Evolutionary conservation across 1,140 invertebrate genomes (phyloP).

Genomic region (Megalonaias nervosa): DNA sequence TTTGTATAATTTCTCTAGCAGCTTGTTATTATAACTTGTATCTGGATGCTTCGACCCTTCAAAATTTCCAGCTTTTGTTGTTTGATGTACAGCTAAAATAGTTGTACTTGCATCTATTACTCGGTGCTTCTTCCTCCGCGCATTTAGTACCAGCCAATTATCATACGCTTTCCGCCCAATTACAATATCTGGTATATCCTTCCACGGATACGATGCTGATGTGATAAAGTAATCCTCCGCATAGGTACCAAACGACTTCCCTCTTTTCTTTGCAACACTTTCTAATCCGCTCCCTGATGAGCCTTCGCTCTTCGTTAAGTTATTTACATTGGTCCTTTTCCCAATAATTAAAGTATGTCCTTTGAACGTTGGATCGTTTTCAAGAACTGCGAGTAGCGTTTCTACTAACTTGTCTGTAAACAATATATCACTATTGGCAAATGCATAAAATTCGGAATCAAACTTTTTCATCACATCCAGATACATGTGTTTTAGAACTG

Average conservation of each 20-base stretch:
- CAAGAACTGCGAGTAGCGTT: slow-evolving; percentile 11
- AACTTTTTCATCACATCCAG: slow-evolving; percentile 36
- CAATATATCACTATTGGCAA: slow-evolving; percentile 49
- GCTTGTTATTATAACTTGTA: too few species aligned
- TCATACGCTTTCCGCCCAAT: slow-evolving; percentile 53
- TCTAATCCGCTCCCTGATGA: slow-evolving; percentile 28
- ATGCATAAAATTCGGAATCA: slow-evolving; percentile 44
- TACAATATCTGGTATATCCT: slow-evolving; percentile 50
- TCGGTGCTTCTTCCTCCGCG: slow-evolving; percentile 31
- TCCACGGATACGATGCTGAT: slow-evolving; percentile 45
- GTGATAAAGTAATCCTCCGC: slow-evolving; percentile 58
- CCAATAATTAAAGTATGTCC: slow-evolving; percentile 40
- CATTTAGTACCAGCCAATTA: slow-evolving; percentile 53
- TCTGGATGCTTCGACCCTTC: too few species aligned
- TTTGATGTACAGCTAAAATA: too few species aligned
- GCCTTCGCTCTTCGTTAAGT: slow-evolving; percentile 39
- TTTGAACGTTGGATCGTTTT: background rate
- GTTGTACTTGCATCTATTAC: slow-evolving; percentile 45
- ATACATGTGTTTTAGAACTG: slow-evolving; percentile 51
- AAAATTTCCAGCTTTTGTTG: too few species aligned
- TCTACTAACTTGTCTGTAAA: slow-evolving; percentile 39
- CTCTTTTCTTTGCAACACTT: slow-evolving; percentile 29
- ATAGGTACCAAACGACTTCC: slow-evolving; percentile 39
- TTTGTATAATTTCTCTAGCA: too few species aligned
- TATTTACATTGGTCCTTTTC: slow-evolving; percentile 43